Evolutionary conservation across 2,113 vertebrate genomes (phyloP), one percentile per base, ranked within the genome.

Genomic region (Cynopterus brachyotis): DNA sequence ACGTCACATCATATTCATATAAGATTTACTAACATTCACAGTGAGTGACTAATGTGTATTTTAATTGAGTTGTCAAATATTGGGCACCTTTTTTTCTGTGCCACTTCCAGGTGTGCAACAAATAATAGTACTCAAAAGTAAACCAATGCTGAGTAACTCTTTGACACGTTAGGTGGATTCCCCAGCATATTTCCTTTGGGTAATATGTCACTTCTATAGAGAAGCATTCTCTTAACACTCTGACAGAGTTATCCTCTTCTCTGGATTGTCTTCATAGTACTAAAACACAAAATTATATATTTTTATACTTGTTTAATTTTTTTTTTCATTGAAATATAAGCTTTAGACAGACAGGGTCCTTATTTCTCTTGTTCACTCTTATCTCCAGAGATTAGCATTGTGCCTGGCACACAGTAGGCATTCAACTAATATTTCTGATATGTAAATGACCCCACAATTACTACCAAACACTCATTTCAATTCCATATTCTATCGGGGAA

Each of bases 261-360:
- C n/a, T 67, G 42, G 50, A 42, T 82, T 59, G 57, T 53, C 37
- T 53, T 90, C 22, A 70, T 2, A 67, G 22, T 81, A 81, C 12
- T 85, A 70, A 80, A 60, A 82, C 32, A 81, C 0, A 3, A 47
- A 47, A 70, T 82, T 89, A 57, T 7, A 35, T 82, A 92, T 64
- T 73, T 91, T 37, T 84, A 28, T 57, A 42, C 22, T 45, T 55
- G 28, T 78, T 78, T 64, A 91, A 47, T 42, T 37, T 89, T 72
- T 91, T 91, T 88, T 89, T 59, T 85, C 59, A 57, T 22, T 89
- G 59, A 85, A 89, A 94, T 26, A 15, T 73, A 79, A 89, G 47
- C 32, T 70, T 91, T 70, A 62, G 5, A 47, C 55, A 62, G 12
- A 13, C 55, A 66, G 28, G 24, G 17, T 70, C 60, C 42, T 53